These are phyloP conservation scores for Neosalanx taihuensis DNA, from an alignment of 2,797 vertebrate genomes.

Conservation along the genomic window DNA sequence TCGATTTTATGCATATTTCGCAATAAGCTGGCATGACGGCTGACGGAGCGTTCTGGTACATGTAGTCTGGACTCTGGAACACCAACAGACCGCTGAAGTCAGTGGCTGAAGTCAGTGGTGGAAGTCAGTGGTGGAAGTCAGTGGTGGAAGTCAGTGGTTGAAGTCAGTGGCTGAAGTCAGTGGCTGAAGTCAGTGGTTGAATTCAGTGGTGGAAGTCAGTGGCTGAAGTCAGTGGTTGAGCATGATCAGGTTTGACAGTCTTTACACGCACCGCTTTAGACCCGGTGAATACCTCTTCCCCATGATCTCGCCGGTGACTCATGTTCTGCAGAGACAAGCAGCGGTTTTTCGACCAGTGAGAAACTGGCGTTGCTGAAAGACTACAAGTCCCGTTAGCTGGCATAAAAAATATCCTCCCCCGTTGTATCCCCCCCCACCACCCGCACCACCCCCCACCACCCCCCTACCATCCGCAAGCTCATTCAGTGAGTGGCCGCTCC, in stretches of 20 bases:
- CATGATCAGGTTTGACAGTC: background rate
- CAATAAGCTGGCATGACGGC: constrained; percentile 37
- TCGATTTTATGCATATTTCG: constrained; percentile 43
- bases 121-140: too few relatives aligned
- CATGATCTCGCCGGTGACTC: background rate
- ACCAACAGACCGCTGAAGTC: background rate
- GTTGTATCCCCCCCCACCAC: constrained; percentile 10
- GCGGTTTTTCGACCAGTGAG: background rate
- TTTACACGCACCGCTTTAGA: background rate
- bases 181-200: too few relatives aligned
- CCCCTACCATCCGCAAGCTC: constrained; percentile 53
- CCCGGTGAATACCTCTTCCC: background rate
- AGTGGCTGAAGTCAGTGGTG: background rate
- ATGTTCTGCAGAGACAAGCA: background rate
- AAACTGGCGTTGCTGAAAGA: constrained; percentile 27
- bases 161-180: too few relatives aligned
- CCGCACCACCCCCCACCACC: constrained; percentile 4
- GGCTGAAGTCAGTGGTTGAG: background rate
- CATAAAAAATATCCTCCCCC: constrained; percentile 32
- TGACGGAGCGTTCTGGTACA: constrained; percentile 47
- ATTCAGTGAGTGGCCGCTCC: constrained; percentile 64
- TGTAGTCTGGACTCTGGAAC: constrained; percentile 50
- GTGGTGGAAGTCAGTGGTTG: too few relatives aligned
- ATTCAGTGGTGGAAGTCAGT: too few relatives aligned
- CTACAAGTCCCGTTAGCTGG: constrained; percentile 66